Percentiles rank a stretch among this genome's conserved stretches.
Evolutionary conservation across 2,888 invertebrate species (phyloP).

Genomic region (Nomada lathburiana): DNA sequence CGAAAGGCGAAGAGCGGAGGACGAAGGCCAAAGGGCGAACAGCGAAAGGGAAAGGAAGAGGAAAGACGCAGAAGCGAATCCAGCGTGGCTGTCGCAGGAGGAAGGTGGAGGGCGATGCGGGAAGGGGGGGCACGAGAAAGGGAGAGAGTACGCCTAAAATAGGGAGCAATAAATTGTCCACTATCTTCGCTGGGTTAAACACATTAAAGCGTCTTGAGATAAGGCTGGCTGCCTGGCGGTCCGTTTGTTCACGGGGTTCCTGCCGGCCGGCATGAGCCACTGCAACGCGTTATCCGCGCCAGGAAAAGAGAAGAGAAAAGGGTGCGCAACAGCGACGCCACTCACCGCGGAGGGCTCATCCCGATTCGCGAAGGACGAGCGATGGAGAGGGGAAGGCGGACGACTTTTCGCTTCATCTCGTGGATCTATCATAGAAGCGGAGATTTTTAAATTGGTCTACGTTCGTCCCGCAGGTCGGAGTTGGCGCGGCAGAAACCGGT

Average conservation of each 20-base stretch:
- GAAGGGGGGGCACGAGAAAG: conserved; percentile 34
- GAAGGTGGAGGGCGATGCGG: neutral
- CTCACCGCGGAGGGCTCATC: conserved; percentile 15
- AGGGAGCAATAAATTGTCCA: conserved; percentile 83
- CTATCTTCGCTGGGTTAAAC: conserved; percentile 83
- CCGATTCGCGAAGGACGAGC: neutral
- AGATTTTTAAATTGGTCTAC: too few relatives aligned
- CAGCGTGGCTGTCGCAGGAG: neutral
- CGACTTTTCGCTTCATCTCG: too few relatives aligned
- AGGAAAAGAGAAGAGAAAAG: conserved; percentile 66
- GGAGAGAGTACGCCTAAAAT: conserved; percentile 78
- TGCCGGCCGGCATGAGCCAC: conserved; percentile 76
- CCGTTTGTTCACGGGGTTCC: conserved; percentile 81
- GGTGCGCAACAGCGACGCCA: conserved; percentile 37
- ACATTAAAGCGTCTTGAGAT: conserved; percentile 84
- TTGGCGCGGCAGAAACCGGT: neutral
- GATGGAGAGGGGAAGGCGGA: neutral
- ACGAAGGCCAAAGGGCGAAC: neutral
- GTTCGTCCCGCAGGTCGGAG: too few relatives aligned
- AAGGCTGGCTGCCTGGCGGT: conserved; percentile 78
- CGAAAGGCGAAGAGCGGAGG: neutral
- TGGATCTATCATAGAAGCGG: too few relatives aligned
- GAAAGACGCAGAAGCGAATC: conserved; percentile 12
- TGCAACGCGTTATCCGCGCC: conserved; percentile 74
- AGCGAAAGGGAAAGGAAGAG: neutral